Evolutionary conservation across 2,113 vertebrate genomes (phyloP).

Genomic region (Malurus melanocephalus): DNA sequence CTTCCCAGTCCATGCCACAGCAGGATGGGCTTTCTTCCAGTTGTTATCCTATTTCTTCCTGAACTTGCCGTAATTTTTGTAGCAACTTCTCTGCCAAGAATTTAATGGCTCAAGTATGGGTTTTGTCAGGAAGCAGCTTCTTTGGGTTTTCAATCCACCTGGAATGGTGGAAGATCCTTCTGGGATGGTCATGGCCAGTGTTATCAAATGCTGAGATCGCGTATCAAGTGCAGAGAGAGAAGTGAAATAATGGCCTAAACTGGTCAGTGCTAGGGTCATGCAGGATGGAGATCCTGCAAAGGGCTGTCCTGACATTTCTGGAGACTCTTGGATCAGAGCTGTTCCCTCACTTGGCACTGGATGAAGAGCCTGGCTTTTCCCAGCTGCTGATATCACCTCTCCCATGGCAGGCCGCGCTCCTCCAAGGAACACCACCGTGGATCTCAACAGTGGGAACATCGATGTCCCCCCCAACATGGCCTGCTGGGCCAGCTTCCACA

Average conservation of each 20-base stretch:
- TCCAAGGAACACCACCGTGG: constrained; percentile 91
- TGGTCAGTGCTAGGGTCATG: background rate
- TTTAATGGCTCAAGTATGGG: background rate
- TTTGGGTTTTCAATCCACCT: background rate
- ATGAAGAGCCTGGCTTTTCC: background rate
- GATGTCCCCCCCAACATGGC: constrained; percentile 97
- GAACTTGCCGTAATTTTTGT: background rate
- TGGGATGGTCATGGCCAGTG: background rate
- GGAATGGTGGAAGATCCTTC: background rate
- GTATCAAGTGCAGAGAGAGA: background rate
- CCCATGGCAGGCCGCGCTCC: constrained; percentile 84
- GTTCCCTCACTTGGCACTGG: background rate
- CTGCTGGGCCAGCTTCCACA: constrained; percentile 97
- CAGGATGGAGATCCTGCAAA: background rate
- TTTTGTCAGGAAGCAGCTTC: background rate
- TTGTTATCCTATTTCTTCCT: background rate
- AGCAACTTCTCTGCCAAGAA: background rate
- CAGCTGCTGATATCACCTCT: background rate
- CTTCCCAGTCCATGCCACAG: background rate
- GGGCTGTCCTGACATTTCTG: background rate
- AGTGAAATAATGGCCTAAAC: background rate
- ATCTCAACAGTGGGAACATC: constrained; percentile 95
- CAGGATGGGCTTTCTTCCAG: background rate
- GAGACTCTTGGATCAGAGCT: fast-evolving
- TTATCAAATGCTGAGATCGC: background rate